A percentile compares a stretch with the other conserved stretches of the same genome.
phyloP scores from a whole-genome alignment of 2,113 vertebrate species.

The Chauna torquata region DNA sequence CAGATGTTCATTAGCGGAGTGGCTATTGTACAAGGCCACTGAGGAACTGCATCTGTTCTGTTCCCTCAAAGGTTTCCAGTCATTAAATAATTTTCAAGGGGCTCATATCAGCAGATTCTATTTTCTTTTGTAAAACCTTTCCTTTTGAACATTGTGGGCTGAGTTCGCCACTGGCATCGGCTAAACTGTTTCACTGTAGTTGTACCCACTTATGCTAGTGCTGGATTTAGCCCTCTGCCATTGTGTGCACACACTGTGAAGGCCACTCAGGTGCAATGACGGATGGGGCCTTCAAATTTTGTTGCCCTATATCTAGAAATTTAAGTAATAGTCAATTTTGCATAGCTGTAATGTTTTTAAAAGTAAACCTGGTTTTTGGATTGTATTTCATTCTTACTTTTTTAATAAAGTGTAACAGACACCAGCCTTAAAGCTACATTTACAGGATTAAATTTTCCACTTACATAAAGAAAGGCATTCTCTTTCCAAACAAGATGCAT shows the following conservation, averaged over 20 bases:
- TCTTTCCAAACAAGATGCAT: neutral
- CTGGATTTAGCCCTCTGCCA: neutral
- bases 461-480: neutral
- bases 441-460: neutral
- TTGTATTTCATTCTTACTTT: neutral
- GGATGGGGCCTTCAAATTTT: conserved; percentile 3
- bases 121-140: conserved; percentile 9
- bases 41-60: conserved; percentile 13
- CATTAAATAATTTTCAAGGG: conserved; percentile 39
- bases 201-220: neutral
- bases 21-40: conserved; percentile 8
- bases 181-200: neutral
- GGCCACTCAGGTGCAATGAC: conserved; percentile 27
- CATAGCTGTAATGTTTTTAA: neutral
- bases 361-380: neutral
- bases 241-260: fast-evolving
- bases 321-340: conserved; percentile 10
- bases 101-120: neutral
- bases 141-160: neutral
- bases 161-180: fast-evolving
- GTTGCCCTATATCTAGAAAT: neutral
- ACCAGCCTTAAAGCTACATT: neutral
- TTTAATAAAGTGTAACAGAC: neutral
- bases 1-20: conserved; percentile 46
- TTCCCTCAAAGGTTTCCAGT: neutral